Conservation (phyloP, 2,113 vertebrate species). For the Antennarius striatus region DNA sequence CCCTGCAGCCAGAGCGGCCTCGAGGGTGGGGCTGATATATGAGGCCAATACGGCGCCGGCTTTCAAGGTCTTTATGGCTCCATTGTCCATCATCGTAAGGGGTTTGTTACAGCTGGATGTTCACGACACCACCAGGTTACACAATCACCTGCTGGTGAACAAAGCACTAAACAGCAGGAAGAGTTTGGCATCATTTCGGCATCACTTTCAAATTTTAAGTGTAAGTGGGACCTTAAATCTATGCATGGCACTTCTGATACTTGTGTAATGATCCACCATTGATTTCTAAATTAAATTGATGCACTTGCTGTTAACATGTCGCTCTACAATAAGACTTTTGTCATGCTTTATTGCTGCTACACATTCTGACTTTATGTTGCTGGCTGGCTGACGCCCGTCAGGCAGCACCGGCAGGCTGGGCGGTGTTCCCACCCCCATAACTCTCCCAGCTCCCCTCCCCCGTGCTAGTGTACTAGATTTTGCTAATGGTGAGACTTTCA, state of each 20-base stretch:
- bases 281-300: conserved; percentile 39
- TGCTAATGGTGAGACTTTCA: not conserved
- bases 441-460: not conserved
- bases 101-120: conserved; percentile 18
- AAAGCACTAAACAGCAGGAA: not conserved
- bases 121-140: not conserved
- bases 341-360: conserved; percentile 26
- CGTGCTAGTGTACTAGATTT: not conserved
- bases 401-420: conserved; percentile 12
- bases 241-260: not conserved
- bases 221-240: not conserved
- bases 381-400: conserved; percentile 13
- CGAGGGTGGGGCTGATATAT: conserved; percentile 12
- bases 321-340: conserved; percentile 20
- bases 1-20: conserved; percentile 12
- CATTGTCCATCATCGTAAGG: conserved; percentile 16
- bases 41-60: conserved; percentile 16
- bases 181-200: not conserved
- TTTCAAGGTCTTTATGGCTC: conserved; percentile 14
- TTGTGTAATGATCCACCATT: conserved; percentile 11
- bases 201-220: not conserved
- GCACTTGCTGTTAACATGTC: conserved; percentile 25
- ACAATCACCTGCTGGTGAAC: conserved; percentile 19
- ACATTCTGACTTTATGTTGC: conserved; percentile 14
- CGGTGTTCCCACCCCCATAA: conserved; percentile 2